Evolutionary conservation across 2,113 vertebrate genomes (phyloP), one percentile per base, ranked within the genome.

Genomic region (Buteo buteo): DNA sequence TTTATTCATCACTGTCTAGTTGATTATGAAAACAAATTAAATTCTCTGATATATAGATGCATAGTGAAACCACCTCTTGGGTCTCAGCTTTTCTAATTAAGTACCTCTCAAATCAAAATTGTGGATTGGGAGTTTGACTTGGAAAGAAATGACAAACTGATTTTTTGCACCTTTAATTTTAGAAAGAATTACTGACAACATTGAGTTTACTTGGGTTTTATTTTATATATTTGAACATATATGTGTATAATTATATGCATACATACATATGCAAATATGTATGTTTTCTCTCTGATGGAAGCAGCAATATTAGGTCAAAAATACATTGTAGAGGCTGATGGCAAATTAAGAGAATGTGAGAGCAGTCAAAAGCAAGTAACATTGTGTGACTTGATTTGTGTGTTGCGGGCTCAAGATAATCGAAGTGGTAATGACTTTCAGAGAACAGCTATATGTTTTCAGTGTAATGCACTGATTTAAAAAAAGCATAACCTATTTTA

Each of bases 231-330:
- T 78, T 62, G 28, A 85, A 40, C 24, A 25, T 38, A 40, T 36
- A 9, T 32, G 22, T 55, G 6, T 73, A 13, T 38, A 76, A 47
- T 17, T 52, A 54, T 36, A 61, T 49, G 16, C 18, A 42, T 64
- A n/a, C 4, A 5, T 36, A 14, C 1, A 2, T 54, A 24, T 47
- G 26, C 26, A 65, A 16, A 78, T 25, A 74, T 14, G 31, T 58
- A 19, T 0, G 1, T 57, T 49, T 52, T 62, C 12, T 62, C 15
- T 62, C 24, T 0, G 0, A 9, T 6, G 25, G 21, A 58, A 22
- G 13, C 42, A 80, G 17, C 8, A 40, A 25, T 47, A 36, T 10
- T 47, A 70, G 8, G 58, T 42, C 6, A 70, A 69, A 80, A 82
- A 28, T 38, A 29, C 4, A 2, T n/a, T 64, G 11, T 29, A 70